Percentiles rank a stretch among this genome's conserved stretches.
These are phyloP conservation scores for Solenodon paradoxus DNA, from an alignment of 2,113 vertebrate genomes.

Conservation along the genomic window DNA sequence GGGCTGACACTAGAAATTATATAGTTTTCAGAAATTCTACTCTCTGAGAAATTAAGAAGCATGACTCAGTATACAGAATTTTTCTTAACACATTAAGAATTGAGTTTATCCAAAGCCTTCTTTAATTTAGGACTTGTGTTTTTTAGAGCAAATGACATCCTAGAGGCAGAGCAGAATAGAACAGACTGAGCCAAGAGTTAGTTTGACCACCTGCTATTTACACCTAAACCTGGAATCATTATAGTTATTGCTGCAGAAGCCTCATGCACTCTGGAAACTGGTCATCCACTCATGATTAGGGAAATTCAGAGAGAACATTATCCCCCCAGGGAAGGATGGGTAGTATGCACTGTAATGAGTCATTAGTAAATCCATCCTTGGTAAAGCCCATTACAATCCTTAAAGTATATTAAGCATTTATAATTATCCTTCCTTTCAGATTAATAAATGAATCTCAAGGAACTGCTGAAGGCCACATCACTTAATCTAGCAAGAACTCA, in stretches of 20 bases:
- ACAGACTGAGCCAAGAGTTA: background rate
- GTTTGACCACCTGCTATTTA: background rate
- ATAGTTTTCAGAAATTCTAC: background rate
- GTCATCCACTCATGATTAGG: background rate
- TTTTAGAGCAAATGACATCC: background rate
- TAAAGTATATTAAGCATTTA: background rate
- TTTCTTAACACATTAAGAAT: conserved; percentile 21
- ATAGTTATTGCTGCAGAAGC: background rate
- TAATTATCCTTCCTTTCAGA: background rate
- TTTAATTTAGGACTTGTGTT: background rate
- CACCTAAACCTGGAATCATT: background rate
- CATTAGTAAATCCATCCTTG: background rate
- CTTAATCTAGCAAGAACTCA: background rate
- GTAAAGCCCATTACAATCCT: background rate
- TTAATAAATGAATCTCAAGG: background rate
- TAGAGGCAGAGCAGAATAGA: background rate
- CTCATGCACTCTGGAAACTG: background rate
- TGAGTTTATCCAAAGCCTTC: conserved; percentile 3
- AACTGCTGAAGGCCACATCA: background rate
- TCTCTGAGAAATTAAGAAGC: background rate
- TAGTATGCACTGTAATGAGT: background rate
- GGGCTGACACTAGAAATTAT: background rate
- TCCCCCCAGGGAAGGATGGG: background rate
- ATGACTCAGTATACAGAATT: background rate
- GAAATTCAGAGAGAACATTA: background rate